These are phyloP conservation scores for Potamilus streckersoni DNA, from an alignment of 1,140 invertebrate genomes.

Conservation along the genomic window DNA sequence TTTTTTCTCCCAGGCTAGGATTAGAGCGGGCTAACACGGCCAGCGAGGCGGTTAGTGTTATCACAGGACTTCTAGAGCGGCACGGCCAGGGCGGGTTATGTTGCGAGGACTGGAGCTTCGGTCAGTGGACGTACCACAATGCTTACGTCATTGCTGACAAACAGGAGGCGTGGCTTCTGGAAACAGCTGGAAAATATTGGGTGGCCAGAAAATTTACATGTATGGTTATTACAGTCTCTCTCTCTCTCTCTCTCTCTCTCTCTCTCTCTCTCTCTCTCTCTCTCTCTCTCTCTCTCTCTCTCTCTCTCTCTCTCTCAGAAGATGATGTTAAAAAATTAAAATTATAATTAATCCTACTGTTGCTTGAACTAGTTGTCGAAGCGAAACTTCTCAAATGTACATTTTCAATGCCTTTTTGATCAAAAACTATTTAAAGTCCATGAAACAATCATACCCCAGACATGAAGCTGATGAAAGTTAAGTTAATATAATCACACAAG, in stretches of 20 bases:
- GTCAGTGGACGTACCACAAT: constrained; percentile 55
- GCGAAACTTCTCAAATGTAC: too few species aligned
- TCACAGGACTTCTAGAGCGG: constrained; percentile 75
- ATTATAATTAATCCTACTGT: too few species aligned
- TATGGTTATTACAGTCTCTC: constrained; percentile 52
- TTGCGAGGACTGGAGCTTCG: constrained; percentile 51
- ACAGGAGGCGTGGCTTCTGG: constrained; percentile 60
- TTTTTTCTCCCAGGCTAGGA: constrained; percentile 66
- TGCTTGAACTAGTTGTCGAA: too few species aligned
- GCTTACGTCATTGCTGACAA: constrained; percentile 58
- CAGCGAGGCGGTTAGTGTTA: constrained; percentile 75
- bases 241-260: too few species aligned
- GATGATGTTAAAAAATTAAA: too few species aligned
- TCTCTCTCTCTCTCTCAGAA: too few species aligned
- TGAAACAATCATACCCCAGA: too few species aligned
- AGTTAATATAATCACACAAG: too few species aligned
- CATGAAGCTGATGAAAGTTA: too few species aligned
- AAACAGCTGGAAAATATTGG: constrained; percentile 72
- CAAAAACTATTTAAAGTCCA: too few species aligned
- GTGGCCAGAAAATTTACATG: constrained; percentile 78
- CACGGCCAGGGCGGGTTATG: constrained; percentile 81
- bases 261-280: background rate
- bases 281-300: background rate
- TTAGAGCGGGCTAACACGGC: constrained; percentile 76
- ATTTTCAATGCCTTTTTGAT: too few species aligned